Evolutionary conservation across 2,888 invertebrate genomes (phyloP), one percentile per base, ranked within the genome.

Genomic region (Cephalotes varians): DNA sequence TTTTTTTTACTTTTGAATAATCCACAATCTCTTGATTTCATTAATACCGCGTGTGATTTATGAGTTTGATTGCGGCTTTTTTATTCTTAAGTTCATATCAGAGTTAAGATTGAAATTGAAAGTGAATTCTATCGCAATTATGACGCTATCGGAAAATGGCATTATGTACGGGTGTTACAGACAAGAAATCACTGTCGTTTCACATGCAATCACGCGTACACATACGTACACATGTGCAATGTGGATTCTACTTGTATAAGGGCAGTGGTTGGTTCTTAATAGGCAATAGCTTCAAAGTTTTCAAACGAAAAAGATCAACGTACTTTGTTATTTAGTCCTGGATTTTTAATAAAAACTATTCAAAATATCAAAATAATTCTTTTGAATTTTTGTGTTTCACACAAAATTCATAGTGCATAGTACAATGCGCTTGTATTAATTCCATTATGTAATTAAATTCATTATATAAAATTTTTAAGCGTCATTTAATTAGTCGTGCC

Each of bases 131-230:
- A 28, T 76, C 28, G 12, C 37, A 5, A 31, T 9, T 21, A 40
- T 15, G 40, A 65, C 15, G 51, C 51, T 62, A 64, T 51, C 40
- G 76, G 64, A 76, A 54, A 64, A 76, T 65, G 76, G 37, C 28
- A 51, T 40, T 76, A 65, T 51, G 49, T 37, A 76, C n/a, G 4
- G 28, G 15, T 40, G 25, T 54, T 37, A 76, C 64, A 64, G n/a
- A n/a, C 25, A 37, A 76, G 28, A 51, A 10, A 3, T 64, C 74
- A 64, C 18, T 34, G 49, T 74, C 34, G 28, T n/a, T 64, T 40
- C 37, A 74, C 51, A 40, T 51, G 21, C 37, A 54, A 47, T 74
- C 21, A 21, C 44, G 31, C 69, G 28, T 28, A 28, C 47, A 74
- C 28, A 7, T 34, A 69, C 79, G 34, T 34, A 56, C 31, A 79